A percentile compares a stretch with the other conserved stretches of the same genome.
phyloP scores from a whole-genome alignment of 2,113 vertebrate genomes.

The Limanda limanda region DNA sequence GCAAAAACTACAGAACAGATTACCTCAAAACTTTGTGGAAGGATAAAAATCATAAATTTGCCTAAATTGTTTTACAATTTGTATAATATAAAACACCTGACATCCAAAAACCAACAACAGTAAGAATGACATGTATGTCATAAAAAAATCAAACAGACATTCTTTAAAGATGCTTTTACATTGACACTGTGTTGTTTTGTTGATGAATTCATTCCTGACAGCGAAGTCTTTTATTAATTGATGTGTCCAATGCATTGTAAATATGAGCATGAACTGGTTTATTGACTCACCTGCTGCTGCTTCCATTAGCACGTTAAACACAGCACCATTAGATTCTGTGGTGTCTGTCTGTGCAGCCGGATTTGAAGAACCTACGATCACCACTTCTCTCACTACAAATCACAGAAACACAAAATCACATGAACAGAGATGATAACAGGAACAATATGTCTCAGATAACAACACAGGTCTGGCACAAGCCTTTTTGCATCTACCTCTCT shows the following conservation, averaged over 20 bases:
- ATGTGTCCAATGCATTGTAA: too few species aligned
- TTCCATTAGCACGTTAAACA: slow-evolving; percentile 36
- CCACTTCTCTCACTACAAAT: slow-evolving; percentile 72
- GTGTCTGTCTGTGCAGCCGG: slow-evolving; percentile 24
- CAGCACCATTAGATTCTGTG: not conserved
- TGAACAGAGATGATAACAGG: not conserved
- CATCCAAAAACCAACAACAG: too few species aligned
- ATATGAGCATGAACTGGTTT: not conserved
- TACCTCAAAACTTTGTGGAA: too few species aligned
- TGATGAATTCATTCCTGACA: too few species aligned
- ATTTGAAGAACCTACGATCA: slow-evolving; percentile 56
- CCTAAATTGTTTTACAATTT: not conserved
- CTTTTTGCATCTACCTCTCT: slow-evolving; percentile 70
- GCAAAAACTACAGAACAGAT: too few species aligned
- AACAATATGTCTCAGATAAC: not conserved
- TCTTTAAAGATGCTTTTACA: too few species aligned
- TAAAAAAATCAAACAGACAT: too few species aligned
- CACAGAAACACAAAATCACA: not conserved
- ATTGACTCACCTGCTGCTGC: slow-evolving; percentile 35
- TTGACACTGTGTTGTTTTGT: too few species aligned
- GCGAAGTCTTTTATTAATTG: too few species aligned
- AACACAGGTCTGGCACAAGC: not conserved
- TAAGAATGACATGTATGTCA: too few species aligned
- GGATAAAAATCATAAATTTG: not conserved
- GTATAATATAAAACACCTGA: too few species aligned